Conservation (phyloP, 2,888 invertebrate species). For the Sinohyriopsis cumingii region DNA sequence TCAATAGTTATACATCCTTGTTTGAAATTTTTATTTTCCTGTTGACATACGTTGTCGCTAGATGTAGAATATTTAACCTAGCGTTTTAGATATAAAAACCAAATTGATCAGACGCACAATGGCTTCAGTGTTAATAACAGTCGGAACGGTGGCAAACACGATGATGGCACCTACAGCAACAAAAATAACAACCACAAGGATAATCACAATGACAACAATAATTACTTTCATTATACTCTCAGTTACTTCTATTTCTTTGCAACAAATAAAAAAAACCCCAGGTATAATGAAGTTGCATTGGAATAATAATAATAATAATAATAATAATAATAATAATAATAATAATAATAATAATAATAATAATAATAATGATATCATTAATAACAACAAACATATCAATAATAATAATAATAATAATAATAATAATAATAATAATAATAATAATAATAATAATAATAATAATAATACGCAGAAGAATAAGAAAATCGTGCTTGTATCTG, state of each 20-base stretch:
- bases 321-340: too few species aligned
- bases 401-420: not conserved
- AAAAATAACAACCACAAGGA: slow-evolving; percentile 2
- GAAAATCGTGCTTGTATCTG: too few species aligned
- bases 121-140: not conserved
- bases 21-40: too few species aligned
- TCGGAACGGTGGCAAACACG: slow-evolving; percentile 1
- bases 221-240: too few species aligned
- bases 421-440: slow-evolving; percentile 1
- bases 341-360: too few species aligned
- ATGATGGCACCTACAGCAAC: slow-evolving; percentile 1
- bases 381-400: too few species aligned
- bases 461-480: not conserved
- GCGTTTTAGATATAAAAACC: slow-evolving; percentile 2
- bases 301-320: too few species aligned
- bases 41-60: slow-evolving; percentile 13
- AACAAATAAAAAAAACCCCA: too few species aligned
- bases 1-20: too few species aligned
- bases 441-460: slow-evolving; percentile 7
- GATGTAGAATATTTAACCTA: slow-evolving; percentile 8
- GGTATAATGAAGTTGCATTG: too few species aligned
- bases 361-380: too few species aligned
- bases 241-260: too few species aligned
- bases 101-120: not conserved
- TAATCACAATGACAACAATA: slow-evolving; percentile 1